Base-by-base conservation (phyloP, 2,797 vertebrate species). In the Meriones psammophilus region DNA sequence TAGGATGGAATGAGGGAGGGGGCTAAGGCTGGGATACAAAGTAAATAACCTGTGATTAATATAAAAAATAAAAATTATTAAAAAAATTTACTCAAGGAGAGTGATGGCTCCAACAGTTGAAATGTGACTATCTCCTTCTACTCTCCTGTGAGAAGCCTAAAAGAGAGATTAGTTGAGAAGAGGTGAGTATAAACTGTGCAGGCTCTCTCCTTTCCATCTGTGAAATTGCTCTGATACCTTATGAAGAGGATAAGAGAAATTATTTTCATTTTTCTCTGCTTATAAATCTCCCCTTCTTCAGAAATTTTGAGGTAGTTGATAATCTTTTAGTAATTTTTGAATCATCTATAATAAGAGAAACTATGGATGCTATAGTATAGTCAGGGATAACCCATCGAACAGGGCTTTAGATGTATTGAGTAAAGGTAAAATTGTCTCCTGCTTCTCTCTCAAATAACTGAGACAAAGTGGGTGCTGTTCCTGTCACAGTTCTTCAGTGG, bases 161-260 rank as follows among this genome's bases (percentile, higher is more conserved):
- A 39, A 36, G 39, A 76, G 24, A 85, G 39, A 74, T 71, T 15
- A 54, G 33, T 18, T 89, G 24, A 73, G 12, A 78, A 88, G 12
- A 22, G 30, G 18, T 39, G 78, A 79, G 20, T 28, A 22, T 76
- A 89, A 94, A 33, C 73, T 22, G 91, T 3, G 0, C 28, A 56
- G 17, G 76, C 92, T 88, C 56, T 94, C 26, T 83, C n/a, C 33
- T 69, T 92, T 86, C 30, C n/a, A 83, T 71, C 42, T 89, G 15
- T 73, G 79, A 71, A 91, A 74, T 85, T 81, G 10, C 10, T 54
- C 62, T 73, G 26, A 54, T 86, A 8, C 85, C 92, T 92, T 76
- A 85, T 42, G 36, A 92, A 54, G 36, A 88, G 66, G 22, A 18
- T 71, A 76, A 68, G 81, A 76, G 20, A 92, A 78, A 91, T 80